Conservation (phyloP, 2,113 vertebrate genomes). For the Lanius collurio region DNA sequence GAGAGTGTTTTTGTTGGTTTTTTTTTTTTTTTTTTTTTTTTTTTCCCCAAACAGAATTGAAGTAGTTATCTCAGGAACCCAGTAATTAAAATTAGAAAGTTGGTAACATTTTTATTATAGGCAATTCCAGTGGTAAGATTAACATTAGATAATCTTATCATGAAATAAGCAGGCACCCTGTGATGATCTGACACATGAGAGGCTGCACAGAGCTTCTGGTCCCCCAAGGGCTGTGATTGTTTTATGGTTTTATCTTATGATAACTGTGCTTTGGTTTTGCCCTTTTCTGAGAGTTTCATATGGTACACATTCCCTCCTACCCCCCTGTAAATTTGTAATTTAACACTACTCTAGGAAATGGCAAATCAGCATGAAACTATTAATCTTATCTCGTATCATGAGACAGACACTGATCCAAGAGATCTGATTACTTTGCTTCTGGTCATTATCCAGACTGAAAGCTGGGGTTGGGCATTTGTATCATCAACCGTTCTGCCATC, state of each 20-base stretch:
- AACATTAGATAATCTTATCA: constrained; percentile 52
- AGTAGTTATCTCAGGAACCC: constrained; percentile 24
- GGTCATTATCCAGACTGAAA: constrained; percentile 21
- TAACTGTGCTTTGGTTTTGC: constrained; percentile 48
- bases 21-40: too few relatives aligned
- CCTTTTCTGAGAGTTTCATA: constrained; percentile 45
- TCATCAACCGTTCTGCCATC: constrained; percentile 5
- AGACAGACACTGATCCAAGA: constrained; percentile 45
- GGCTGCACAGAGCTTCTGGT: constrained; percentile 28
- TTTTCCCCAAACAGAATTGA: not conserved
- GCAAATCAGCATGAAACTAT: constrained; percentile 60
- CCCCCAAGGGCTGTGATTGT: constrained; percentile 28
- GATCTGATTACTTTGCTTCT: constrained; percentile 51
- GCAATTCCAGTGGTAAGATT: constrained; percentile 33
- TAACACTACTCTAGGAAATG: constrained; percentile 53
- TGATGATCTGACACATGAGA: constrained; percentile 42
- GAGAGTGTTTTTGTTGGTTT: not conserved
- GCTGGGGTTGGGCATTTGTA: not conserved
- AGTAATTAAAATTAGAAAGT: constrained; percentile 50
- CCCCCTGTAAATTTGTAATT: constrained; percentile 49
- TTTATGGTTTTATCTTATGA: constrained; percentile 52
- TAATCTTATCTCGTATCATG: constrained; percentile 50
- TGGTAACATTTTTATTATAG: constrained; percentile 44
- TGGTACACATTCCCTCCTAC: not conserved
- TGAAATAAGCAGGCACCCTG: constrained; percentile 49